phyloP scores from a whole-genome alignment of 1,140 invertebrate species.

The Vanessa tameamea region DNA sequence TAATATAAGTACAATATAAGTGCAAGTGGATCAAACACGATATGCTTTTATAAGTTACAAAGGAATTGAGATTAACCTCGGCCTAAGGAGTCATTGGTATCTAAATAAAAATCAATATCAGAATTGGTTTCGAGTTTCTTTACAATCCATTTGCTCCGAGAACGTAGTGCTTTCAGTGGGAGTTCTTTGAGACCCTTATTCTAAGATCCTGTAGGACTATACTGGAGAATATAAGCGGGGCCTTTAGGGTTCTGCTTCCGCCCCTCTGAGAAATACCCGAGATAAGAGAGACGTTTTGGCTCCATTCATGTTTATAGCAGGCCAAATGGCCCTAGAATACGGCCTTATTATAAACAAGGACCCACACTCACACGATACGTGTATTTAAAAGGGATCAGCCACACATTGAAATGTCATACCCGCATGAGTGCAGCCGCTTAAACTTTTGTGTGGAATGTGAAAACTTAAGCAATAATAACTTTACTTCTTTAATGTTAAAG shows the following conservation, averaged over 20 bases:
- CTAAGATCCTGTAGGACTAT: slow-evolving; percentile 74
- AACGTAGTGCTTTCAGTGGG: slow-evolving; percentile 69
- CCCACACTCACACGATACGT: slow-evolving; percentile 54
- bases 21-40: not conserved
- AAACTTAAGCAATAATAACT: slow-evolving; percentile 33
- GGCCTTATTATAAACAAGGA: slow-evolving; percentile 78
- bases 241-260: slow-evolving; percentile 72
- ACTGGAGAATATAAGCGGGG: slow-evolving; percentile 66
- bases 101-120: slow-evolving; percentile 69
- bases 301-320: slow-evolving; percentile 78
- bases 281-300: slow-evolving; percentile 79
- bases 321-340: slow-evolving; percentile 76
- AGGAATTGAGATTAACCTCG: slow-evolving; percentile 16
- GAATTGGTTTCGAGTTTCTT: slow-evolving; percentile 71
- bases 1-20: not conserved
- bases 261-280: slow-evolving; percentile 75
- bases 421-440: slow-evolving; percentile 46
- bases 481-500: slow-evolving; percentile 31
- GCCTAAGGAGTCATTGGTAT: slow-evolving; percentile 4
- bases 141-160: slow-evolving; percentile 76
- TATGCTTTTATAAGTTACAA: slow-evolving; percentile 14
- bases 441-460: slow-evolving; percentile 32
- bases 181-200: slow-evolving; percentile 68
- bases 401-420: slow-evolving; percentile 50
- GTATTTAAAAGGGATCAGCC: slow-evolving; percentile 48